These are phyloP conservation scores for Thermophis baileyi DNA, from an alignment of 2,113 vertebrate species.

Conservation along the genomic window DNA sequence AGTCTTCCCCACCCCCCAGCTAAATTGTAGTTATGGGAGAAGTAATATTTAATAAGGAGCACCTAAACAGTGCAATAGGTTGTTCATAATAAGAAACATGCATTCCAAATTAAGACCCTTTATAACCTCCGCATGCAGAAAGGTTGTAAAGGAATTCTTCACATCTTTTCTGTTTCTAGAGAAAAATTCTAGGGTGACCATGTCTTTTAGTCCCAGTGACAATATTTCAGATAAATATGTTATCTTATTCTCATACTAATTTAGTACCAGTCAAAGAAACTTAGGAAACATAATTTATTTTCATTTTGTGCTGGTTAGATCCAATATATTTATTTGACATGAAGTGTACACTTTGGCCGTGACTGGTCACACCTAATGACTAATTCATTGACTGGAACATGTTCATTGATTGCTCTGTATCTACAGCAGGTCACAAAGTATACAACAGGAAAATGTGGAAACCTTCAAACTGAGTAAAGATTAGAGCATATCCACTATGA, in stretches of 20 bases:
- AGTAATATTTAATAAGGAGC: not conserved
- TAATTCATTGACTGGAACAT: constrained; percentile 26
- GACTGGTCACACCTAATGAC: not conserved
- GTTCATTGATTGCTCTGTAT: constrained; percentile 14
- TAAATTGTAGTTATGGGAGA: not conserved
- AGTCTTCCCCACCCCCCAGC: accelerated
- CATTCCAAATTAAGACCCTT: not conserved
- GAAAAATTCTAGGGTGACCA: constrained; percentile 35
- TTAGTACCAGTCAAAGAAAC: constrained; percentile 10
- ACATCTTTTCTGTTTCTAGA: not conserved
- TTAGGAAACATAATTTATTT: constrained; percentile 21
- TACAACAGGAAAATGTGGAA: not conserved
- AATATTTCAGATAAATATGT: constrained; percentile 27
- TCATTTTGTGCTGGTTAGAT: constrained; percentile 9
- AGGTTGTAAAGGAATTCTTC: not conserved
- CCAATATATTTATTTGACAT: constrained; percentile 14
- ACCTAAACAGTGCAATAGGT: not conserved
- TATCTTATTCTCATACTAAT: constrained; percentile 22
- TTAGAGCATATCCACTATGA: not conserved
- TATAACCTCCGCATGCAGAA: not conserved
- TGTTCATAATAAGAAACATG: not conserved
- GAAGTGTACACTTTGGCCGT: not conserved
- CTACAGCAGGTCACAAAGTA: constrained; percentile 5
- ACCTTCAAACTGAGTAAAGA: constrained; percentile 12
- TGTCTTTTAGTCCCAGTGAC: constrained; percentile 11